A percentile compares a stretch with the other conserved stretches of the same genome.
Evolutionary conservation across 2,113 vertebrate species (phyloP).

Genomic region (Poecile atricapillus): DNA sequence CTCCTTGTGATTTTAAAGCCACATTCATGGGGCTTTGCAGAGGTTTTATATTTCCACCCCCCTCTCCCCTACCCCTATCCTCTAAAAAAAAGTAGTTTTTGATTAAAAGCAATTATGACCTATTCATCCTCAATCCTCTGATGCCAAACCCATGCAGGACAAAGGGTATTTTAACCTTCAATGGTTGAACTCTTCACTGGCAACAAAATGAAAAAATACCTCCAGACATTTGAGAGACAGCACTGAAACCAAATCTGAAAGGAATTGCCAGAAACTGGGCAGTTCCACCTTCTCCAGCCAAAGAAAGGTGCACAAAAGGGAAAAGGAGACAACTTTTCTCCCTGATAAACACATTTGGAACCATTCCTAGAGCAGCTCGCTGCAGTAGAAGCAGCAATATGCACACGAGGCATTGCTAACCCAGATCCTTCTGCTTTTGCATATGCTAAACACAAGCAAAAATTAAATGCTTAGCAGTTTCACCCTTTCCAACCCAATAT

Average conservation of each 20-base stretch:
- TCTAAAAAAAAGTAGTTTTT: not conserved
- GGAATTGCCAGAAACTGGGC: not conserved
- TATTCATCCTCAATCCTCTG: not conserved
- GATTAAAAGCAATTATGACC: not conserved
- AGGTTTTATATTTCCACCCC: not conserved
- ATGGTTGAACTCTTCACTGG: not conserved
- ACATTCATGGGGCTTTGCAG: not conserved
- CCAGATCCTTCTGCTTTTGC: constrained; percentile 2
- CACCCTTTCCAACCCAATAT: not conserved
- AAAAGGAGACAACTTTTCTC: not conserved
- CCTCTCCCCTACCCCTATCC: not conserved
- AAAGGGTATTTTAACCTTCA: not conserved
- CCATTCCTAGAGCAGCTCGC: not conserved
- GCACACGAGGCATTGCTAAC: not conserved
- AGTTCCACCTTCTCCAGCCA: not conserved
- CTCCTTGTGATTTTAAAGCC: not conserved
- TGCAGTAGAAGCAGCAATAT: not conserved
- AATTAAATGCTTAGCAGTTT: not conserved
- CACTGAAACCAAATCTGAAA: not conserved
- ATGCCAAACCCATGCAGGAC: not conserved
- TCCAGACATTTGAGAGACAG: not conserved
- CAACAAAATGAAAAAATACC: not conserved
- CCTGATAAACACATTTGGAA: not conserved
- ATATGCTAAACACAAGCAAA: not conserved
- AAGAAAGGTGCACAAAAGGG: not conserved